These are phyloP conservation scores for Lagopus muta DNA, from an alignment of 2,113 vertebrate species.

Conservation along the genomic window DNA sequence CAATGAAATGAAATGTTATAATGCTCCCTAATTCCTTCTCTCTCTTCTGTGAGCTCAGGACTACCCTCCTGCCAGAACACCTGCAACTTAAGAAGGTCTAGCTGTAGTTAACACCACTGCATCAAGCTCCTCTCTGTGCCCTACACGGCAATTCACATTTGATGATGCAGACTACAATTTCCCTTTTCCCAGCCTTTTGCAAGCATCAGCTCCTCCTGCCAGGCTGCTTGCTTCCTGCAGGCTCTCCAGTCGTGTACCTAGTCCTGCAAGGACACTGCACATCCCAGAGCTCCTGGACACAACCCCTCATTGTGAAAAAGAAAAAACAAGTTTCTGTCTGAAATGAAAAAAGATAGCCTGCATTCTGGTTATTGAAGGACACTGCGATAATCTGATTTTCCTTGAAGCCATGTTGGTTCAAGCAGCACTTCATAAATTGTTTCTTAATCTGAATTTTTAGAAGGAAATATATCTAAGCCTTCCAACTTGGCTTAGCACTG, in stretches of 20 bases:
- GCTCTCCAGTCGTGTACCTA: neutral
- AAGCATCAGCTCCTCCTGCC: neutral
- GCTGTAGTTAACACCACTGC: neutral
- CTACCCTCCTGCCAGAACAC: neutral
- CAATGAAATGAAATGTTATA: neutral
- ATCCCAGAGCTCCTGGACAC: conserved; percentile 9
- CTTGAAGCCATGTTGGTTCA: conserved; percentile 44
- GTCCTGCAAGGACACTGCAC: neutral
- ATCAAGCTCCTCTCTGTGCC: neutral
- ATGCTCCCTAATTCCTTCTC: neutral
- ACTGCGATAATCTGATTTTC: conserved; percentile 33
- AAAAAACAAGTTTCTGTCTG: neutral
- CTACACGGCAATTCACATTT: fast-evolving
- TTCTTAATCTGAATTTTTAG: conserved; percentile 63
- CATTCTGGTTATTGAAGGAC: conserved; percentile 34
- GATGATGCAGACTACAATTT: neutral
- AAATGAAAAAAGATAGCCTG: neutral
- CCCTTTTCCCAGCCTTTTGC: neutral
- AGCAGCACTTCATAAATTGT: conserved; percentile 67
- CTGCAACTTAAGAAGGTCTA: neutral
- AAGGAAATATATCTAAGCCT: conserved; percentile 56
- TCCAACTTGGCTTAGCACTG: conserved; percentile 63
- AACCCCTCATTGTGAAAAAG: conserved; percentile 21
- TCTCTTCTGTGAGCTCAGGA: neutral
- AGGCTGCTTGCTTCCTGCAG: neutral